Conservation (phyloP, 2,113 vertebrate species). For the Paradoxurus hermaphroditus region DNA sequence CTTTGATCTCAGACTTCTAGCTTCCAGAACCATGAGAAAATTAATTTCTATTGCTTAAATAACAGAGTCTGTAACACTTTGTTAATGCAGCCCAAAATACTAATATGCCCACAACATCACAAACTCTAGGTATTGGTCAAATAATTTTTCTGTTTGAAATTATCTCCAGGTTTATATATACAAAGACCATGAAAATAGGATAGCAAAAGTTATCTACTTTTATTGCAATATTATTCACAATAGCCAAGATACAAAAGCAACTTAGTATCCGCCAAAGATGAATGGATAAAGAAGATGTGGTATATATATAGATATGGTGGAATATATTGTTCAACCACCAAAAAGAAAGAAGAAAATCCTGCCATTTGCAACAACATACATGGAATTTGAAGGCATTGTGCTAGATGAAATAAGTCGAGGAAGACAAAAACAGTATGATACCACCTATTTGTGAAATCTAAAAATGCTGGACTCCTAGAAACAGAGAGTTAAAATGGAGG, state of each 20-base stretch:
- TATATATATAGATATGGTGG: neutral
- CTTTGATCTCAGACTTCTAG: neutral
- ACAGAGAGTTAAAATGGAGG: neutral
- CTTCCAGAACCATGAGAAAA: neutral
- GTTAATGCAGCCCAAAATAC: neutral
- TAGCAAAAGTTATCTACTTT: neutral
- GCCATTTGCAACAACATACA: neutral
- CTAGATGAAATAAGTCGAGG: neutral
- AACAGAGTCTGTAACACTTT: neutral
- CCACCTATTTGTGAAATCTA: neutral
- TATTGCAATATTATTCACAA: neutral
- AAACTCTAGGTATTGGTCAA: neutral
- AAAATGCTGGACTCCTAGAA: neutral
- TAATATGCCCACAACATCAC: neutral
- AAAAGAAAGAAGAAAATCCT: neutral
- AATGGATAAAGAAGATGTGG: neutral
- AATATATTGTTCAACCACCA: neutral
- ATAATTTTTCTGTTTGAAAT: neutral
- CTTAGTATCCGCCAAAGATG: neutral
- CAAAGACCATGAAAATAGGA: neutral
- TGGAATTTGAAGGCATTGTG: neutral
- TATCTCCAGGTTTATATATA: neutral
- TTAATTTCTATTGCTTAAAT: neutral
- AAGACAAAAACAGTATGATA: neutral
- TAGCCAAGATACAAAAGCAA: neutral